Conservation (phyloP, 2,113 vertebrate species). For the Quiscalus mexicanus region DNA sequence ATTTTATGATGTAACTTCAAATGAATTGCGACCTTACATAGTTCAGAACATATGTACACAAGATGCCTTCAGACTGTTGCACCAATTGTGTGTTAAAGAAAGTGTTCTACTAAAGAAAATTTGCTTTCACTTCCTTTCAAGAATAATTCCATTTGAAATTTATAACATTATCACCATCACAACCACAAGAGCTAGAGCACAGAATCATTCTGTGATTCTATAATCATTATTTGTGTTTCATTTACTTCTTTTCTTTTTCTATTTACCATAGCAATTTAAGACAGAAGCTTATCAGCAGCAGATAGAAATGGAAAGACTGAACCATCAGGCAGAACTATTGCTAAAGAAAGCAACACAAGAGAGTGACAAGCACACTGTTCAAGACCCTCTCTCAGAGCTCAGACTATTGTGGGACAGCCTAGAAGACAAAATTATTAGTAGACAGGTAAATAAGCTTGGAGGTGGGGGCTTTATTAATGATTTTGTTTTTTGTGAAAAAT, state of each 20-base stretch:
- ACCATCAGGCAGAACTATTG: constrained; percentile 91
- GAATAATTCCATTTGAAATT: not conserved
- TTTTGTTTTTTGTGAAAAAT: not conserved
- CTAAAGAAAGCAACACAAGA: constrained; percentile 92
- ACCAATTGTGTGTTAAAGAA: not conserved
- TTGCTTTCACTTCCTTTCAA: not conserved
- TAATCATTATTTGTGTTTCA: not conserved
- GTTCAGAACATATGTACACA: not conserved
- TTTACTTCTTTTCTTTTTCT: not conserved
- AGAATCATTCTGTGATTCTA: not conserved
- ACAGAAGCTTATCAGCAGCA: constrained; percentile 93
- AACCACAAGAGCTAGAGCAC: not conserved
- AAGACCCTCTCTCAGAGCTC: constrained; percentile 91
- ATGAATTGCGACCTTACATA: not conserved
- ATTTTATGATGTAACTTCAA: not conserved
- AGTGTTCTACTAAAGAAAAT: not conserved
- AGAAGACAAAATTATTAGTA: constrained; percentile 91
- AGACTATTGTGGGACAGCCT: constrained; percentile 90
- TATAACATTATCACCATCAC: not conserved
- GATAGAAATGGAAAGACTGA: constrained; percentile 97
- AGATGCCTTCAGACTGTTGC: not conserved
- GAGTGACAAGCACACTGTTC: constrained; percentile 84
- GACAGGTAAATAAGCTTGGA: constrained; percentile 83
- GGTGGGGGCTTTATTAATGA: not conserved
- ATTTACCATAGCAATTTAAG: constrained; percentile 88